Conservation (phyloP, 2,888 invertebrate species). For the Phytoseiulus persimilis region DNA sequence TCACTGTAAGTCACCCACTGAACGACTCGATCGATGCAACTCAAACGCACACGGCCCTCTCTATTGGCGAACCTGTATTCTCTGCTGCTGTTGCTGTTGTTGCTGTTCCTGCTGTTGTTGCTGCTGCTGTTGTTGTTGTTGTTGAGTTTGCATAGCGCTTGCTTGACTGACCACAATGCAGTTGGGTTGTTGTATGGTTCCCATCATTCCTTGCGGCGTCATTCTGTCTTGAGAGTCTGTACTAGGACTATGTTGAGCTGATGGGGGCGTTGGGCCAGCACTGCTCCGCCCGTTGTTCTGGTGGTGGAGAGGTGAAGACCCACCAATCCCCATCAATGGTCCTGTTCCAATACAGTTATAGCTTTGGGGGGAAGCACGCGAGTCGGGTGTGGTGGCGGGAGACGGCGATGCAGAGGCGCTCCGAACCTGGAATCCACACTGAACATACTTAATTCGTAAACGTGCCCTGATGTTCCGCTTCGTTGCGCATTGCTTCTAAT, state of each 20-base stretch:
- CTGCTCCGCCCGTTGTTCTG: conserved; percentile 32
- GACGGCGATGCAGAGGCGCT: conserved; percentile 30
- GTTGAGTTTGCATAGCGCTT: neutral
- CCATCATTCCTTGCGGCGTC: conserved; percentile 20
- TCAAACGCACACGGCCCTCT: neutral
- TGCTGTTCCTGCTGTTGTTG: conserved; percentile 19
- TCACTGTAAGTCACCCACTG: neutral
- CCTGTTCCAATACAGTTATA: conserved; percentile 18
- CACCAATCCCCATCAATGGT: conserved; percentile 29
- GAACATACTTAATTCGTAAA: neutral
- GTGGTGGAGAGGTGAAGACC: conserved; percentile 27
- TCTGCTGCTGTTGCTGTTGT: conserved; percentile 25
- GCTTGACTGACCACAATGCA: neutral
- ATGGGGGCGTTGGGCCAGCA: conserved; percentile 32
- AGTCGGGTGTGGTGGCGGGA: conserved; percentile 26
- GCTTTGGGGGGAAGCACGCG: conserved; percentile 33
- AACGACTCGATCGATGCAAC: neutral
- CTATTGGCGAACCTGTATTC: conserved; percentile 15
- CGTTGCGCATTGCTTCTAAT: neutral
- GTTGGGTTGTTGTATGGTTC: conserved; percentile 6
- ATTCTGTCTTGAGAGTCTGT: conserved; percentile 36
- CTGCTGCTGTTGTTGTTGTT: conserved; percentile 23
- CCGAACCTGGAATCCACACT: conserved; percentile 12
- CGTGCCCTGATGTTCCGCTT: neutral
- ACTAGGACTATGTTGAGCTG: neutral